Percentiles rank a stretch among this genome's conserved stretches.
Conservation (phyloP, 23 tunicate genomes). For the Trididemnum miniatum region DNA sequence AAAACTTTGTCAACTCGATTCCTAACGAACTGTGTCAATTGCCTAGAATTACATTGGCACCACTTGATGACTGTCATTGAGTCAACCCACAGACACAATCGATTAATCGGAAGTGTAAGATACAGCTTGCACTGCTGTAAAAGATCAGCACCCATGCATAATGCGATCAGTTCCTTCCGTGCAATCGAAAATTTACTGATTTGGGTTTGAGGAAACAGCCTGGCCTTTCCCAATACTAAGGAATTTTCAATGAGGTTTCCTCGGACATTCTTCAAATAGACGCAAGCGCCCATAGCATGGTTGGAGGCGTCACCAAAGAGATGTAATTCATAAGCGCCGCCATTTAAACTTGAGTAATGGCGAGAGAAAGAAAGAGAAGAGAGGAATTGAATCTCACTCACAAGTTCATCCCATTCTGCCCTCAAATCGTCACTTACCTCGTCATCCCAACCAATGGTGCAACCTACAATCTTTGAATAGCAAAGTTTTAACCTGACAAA, state of each 20-base stretch:
- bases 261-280: background rate
- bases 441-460: background rate
- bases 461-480: background rate
- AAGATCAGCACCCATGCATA: conserved; percentile 12
- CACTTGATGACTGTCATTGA: conserved; percentile 23
- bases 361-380: background rate
- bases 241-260: background rate
- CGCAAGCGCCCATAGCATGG: conserved; percentile 1
- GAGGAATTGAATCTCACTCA: background rate
- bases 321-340: background rate
- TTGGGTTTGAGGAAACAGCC: background rate
- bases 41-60: conserved; percentile 11
- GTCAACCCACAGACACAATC: background rate
- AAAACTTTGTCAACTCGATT: conserved; percentile 14
- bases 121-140: background rate
- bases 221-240: background rate
- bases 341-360: background rate
- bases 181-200: conserved; percentile 18
- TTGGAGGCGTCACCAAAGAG: conserved; percentile 3
- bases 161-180: conserved; percentile 12
- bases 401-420: background rate
- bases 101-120: background rate
- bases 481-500: background rate
- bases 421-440: background rate
- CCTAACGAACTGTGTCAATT: conserved; percentile 9